These are phyloP conservation scores for Smittia aterrima DNA, from an alignment of 2,888 invertebrate genomes.

Conservation along the genomic window DNA sequence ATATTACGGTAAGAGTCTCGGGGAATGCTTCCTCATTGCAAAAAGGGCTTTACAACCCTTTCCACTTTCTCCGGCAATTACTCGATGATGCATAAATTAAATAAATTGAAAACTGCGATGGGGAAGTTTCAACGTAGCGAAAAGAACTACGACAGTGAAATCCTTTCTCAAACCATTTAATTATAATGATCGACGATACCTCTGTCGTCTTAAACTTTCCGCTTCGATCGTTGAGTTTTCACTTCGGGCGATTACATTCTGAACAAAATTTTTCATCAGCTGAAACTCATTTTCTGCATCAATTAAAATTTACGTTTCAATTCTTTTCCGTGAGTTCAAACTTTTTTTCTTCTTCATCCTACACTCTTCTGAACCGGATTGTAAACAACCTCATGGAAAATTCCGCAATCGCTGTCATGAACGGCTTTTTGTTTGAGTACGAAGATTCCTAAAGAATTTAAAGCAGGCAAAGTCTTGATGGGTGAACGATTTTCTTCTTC, in stretches of 20 bases:
- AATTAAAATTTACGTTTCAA: background rate
- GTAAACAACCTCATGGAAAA: too few species aligned
- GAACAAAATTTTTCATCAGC: background rate
- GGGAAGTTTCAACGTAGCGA: background rate
- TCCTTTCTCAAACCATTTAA: slow-evolving; percentile 19
- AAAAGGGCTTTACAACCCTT: background rate
- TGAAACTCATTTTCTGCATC: background rate
- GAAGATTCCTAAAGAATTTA: background rate
- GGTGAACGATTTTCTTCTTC: slow-evolving; percentile 5
- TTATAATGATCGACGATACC: slow-evolving; percentile 11
- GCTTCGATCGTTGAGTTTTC: background rate
- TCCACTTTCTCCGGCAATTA: background rate
- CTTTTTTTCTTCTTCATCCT: background rate
- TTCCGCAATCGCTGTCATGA: too few species aligned
- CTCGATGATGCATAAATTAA: slow-evolving; percentile 1
- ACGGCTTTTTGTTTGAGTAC: background rate
- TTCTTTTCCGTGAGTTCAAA: background rate
- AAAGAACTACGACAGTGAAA: background rate
- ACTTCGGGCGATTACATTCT: background rate
- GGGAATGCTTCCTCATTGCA: background rate
- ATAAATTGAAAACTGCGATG: background rate
- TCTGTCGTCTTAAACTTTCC: background rate
- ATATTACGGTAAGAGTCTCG: too few species aligned
- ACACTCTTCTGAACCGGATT: background rate
- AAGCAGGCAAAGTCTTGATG: background rate